phyloP scores from a whole-genome alignment of 2,888 invertebrate species.

The Lysandra coridon region DNA sequence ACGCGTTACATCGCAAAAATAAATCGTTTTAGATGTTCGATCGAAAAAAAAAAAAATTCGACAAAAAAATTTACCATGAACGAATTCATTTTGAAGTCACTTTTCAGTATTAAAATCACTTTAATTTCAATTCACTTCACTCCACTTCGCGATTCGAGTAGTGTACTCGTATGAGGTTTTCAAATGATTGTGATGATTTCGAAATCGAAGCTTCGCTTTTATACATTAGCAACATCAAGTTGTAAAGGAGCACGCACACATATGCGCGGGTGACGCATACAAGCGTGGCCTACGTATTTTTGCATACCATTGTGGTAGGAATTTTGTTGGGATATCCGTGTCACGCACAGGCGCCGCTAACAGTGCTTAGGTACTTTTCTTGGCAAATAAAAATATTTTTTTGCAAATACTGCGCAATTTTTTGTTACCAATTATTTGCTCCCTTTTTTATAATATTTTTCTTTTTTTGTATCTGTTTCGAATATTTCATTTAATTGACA shows the following conservation, averaged over 20 bases:
- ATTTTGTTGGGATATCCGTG: slow-evolving; percentile 67
- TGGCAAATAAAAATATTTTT: slow-evolving; percentile 7
- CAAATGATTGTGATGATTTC: slow-evolving; percentile 78
- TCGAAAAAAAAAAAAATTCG: slow-evolving; percentile 34
- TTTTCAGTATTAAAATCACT: slow-evolving; percentile 46
- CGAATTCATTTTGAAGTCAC: slow-evolving; percentile 65
- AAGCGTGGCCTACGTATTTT: slow-evolving; percentile 57
- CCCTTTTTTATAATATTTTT: neutral
- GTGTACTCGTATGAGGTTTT: slow-evolving; percentile 72
- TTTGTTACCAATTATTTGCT: neutral
- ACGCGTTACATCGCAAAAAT: neutral
- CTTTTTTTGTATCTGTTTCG: neutral
- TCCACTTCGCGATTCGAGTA: slow-evolving; percentile 66
- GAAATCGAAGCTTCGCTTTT: slow-evolving; percentile 76
- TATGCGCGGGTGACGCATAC: slow-evolving; percentile 46
- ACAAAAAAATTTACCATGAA: slow-evolving; percentile 52
- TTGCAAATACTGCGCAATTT: neutral
- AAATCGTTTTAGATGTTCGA: neutral
- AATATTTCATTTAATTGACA: neutral
- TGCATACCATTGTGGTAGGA: slow-evolving; percentile 60
- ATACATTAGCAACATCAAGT: slow-evolving; percentile 77
- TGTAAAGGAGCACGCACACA: slow-evolving; percentile 57
- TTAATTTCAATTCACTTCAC: slow-evolving; percentile 53
- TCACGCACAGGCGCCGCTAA: slow-evolving; percentile 42
- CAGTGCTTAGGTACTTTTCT: slow-evolving; percentile 19